Evolutionary conservation across 2,113 vertebrate genomes (phyloP).

Genomic region (Cebus imitator): DNA sequence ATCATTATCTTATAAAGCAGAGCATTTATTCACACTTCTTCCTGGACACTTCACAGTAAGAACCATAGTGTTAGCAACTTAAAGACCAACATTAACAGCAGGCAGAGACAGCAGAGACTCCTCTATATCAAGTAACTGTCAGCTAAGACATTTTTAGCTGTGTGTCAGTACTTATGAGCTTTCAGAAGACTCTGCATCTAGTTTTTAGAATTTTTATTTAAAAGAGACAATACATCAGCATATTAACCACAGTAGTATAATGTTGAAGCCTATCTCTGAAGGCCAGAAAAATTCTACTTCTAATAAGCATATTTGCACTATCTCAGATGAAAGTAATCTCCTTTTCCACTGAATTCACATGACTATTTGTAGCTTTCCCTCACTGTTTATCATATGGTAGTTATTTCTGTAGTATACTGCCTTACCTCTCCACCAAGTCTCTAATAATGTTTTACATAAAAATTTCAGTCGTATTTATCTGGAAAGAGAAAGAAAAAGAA

Average conservation of each 20-base stretch:
- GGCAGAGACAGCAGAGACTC: not conserved
- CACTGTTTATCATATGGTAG: not conserved
- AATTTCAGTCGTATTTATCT: not conserved
- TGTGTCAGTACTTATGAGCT: not conserved
- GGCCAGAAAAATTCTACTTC: not conserved
- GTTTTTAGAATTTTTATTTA: constrained; percentile 6
- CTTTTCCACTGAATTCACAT: not conserved
- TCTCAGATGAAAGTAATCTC: not conserved
- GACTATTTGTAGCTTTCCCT: not conserved
- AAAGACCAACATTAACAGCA: not conserved
- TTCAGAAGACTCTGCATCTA: not conserved
- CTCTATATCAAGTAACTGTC: not conserved
- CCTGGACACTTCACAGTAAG: not conserved
- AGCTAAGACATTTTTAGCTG: not conserved
- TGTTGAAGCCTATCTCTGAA: not conserved
- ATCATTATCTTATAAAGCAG: constrained; percentile 4
- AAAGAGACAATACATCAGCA: constrained; percentile 11
- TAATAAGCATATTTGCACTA: not conserved
- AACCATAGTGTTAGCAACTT: not conserved
- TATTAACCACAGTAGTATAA: not conserved
- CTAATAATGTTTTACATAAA: not conserved
- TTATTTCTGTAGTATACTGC: not conserved
- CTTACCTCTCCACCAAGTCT: not conserved
- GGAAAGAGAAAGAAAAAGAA: not conserved
- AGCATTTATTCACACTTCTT: not conserved